A percentile compares a stretch with the other conserved stretches of the same genome.
Conservation (phyloP, 2,888 invertebrate species). For the Rhopalosiphum nymphaeae region DNA sequence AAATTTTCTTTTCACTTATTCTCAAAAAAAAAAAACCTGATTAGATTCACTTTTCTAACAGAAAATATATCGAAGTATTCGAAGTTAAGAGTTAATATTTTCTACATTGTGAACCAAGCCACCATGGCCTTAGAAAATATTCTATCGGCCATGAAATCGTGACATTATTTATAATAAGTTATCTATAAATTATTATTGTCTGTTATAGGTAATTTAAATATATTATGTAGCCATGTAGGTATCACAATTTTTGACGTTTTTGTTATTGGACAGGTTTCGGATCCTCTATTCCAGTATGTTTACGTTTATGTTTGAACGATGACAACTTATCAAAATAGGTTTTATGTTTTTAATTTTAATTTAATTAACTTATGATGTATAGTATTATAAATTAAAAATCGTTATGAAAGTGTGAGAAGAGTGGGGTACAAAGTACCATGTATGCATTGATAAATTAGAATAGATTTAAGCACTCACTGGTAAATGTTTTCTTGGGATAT, state of each 20-base stretch:
- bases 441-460: background rate
- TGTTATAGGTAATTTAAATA: background rate
- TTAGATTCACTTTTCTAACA: too few relatives aligned
- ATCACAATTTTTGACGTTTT: background rate
- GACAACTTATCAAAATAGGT: background rate
- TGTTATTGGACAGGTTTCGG: background rate
- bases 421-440: background rate
- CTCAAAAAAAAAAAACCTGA: too few relatives aligned
- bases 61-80: too few relatives aligned
- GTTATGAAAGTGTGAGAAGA: background rate
- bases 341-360: background rate
- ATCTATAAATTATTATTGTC: background rate
- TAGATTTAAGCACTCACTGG: background rate
- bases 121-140: background rate
- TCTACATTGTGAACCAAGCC: background rate
- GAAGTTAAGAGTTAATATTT: background rate
- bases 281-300: background rate
- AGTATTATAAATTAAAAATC: background rate
- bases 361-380: background rate
- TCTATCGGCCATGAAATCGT: background rate
- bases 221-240: background rate
- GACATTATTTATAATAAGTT: background rate
- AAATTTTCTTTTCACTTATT: too few relatives aligned
- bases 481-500: background rate
- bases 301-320: background rate